phyloP scores from a whole-genome alignment of 2,888 invertebrate species.

The Myopa testacea region DNA sequence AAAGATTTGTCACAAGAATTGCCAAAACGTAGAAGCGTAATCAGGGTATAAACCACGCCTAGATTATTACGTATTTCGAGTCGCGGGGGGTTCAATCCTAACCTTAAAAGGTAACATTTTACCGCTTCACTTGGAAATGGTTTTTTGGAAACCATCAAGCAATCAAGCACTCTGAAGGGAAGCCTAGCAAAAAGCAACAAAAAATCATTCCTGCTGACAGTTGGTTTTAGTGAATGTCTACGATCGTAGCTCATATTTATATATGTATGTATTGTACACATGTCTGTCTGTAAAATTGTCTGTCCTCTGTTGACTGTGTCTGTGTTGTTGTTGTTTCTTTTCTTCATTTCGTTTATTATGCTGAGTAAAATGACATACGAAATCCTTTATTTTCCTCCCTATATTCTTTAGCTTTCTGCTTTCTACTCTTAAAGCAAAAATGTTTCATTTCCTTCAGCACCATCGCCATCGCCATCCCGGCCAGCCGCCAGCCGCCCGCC shows the following conservation, averaged over 20 bases:
- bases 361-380: not conserved
- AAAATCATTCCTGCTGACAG: not conserved
- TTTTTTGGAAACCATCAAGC: no score
- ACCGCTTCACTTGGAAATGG: no score
- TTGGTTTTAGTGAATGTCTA: not conserved
- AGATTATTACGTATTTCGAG: no score
- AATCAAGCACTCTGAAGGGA: not conserved
- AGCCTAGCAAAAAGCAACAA: not conserved
- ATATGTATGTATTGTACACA: not conserved
- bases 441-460: constrained; percentile 7
- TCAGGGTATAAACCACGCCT: no score
- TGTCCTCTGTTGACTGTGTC: not conserved
- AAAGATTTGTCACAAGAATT: no score
- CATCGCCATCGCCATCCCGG: no score
- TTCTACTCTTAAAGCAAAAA: no score
- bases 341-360: not conserved
- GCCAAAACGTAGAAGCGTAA: no score
- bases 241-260: not conserved
- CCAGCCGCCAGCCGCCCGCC: not conserved
- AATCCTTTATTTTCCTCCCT: not conserved
- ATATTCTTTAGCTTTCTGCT: not conserved
- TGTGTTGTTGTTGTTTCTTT: not conserved
- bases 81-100: no score
- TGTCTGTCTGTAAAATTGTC: no score
- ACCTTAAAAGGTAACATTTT: no score